These are phyloP conservation scores for Cephalotes varians DNA, from an alignment of 2,888 invertebrate genomes.

Conservation along the genomic window DNA sequence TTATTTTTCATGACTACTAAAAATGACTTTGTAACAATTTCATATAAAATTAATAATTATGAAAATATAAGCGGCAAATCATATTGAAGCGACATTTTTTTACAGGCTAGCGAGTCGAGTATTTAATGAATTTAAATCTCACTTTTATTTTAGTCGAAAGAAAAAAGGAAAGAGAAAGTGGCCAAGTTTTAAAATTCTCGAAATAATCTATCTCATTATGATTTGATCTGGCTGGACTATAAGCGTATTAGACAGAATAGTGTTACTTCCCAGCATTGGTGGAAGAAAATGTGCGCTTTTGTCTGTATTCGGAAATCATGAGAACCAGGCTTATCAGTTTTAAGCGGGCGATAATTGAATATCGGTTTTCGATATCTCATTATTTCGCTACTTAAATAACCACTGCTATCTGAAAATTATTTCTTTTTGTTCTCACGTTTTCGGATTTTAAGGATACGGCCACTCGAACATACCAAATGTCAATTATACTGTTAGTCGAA, in stretches of 20 bases:
- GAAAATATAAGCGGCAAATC: not conserved
- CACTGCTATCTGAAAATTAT: not conserved
- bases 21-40: not conserved
- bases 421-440: constrained; percentile 5
- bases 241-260: not conserved
- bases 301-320: constrained; percentile 42
- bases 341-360: constrained; percentile 55
- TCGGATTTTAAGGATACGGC: constrained; percentile 17
- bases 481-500: constrained; percentile 22
- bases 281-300: not conserved
- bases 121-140: not conserved
- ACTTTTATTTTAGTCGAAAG: constrained; percentile 3
- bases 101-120: not conserved
- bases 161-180: not conserved
- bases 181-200: not conserved
- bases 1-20: not conserved
- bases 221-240: not conserved
- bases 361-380: constrained; percentile 55
- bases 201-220: constrained; percentile 20
- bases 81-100: not conserved
- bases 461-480: constrained; percentile 1
- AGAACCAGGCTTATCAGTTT: constrained; percentile 41
- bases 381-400: constrained; percentile 55
- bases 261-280: not conserved
- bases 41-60: not conserved